Percentiles rank a stretch among this genome's conserved stretches.
phyloP scores from a whole-genome alignment of 2,113 vertebrate species.

The Hippocampus mohnikei region DNA sequence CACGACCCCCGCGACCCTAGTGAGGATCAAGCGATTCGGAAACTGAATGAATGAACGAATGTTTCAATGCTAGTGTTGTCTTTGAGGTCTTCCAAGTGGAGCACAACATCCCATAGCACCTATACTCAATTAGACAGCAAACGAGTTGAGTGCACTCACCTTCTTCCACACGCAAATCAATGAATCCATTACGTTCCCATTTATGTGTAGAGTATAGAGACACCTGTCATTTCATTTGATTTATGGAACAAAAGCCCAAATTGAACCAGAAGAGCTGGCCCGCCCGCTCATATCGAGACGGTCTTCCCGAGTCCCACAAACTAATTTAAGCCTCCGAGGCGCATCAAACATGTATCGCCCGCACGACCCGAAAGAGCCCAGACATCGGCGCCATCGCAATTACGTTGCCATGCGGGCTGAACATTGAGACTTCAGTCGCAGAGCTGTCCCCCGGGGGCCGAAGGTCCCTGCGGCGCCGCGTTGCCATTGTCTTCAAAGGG shows the following conservation, averaged over 20 bases:
- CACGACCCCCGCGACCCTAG: no score
- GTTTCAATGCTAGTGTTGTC: not conserved
- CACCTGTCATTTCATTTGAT: not conserved
- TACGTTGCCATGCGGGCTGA: slow-evolving; percentile 35
- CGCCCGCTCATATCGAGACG: slow-evolving; percentile 21
- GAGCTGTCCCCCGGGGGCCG: slow-evolving; percentile 25
- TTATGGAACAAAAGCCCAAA: slow-evolving; percentile 9
- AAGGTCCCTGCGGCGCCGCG: slow-evolving; percentile 21
- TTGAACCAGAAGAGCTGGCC: slow-evolving; percentile 7
- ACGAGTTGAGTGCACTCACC: not conserved
- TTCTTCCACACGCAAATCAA: not conserved
- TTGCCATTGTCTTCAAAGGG: slow-evolving; percentile 43
- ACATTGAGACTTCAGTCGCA: slow-evolving; percentile 30
- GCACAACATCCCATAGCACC: not conserved
- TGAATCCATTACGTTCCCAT: not conserved
- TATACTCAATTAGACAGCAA: not conserved
- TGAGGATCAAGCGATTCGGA: no score
- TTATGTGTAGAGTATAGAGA: not conserved
- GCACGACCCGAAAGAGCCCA: slow-evolving; percentile 17
- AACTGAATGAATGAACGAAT: no score
- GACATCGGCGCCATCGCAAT: slow-evolving; percentile 22
- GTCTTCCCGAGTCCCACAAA: slow-evolving; percentile 26
- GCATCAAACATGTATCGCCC: slow-evolving; percentile 3
- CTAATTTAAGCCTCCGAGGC: slow-evolving; percentile 30
- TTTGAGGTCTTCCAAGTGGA: not conserved